Conservation (phyloP, 2,113 vertebrate genomes). For the Australoheros scitulus region DNA sequence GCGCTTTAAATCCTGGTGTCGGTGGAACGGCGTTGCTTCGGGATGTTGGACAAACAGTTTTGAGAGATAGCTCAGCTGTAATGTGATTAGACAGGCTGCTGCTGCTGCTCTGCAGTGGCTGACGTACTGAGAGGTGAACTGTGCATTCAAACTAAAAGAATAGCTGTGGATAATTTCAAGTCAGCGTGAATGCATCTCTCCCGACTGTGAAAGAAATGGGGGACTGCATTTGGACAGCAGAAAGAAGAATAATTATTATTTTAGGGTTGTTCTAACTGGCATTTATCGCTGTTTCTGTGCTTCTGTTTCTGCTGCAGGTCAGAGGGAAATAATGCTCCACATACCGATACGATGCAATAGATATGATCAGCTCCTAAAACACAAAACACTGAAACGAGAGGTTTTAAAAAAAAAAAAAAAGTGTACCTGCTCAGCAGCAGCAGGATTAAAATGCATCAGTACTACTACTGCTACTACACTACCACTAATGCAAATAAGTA, state of each 20-base stretch:
- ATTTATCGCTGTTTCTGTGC: neutral
- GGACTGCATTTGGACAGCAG: neutral
- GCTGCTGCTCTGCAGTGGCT: neutral
- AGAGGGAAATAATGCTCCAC: neutral
- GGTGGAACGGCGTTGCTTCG: neutral
- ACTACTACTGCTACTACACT: neutral
- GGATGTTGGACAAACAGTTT: neutral
- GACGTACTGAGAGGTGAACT: neutral
- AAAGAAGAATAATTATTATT: neutral
- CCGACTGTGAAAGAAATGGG: neutral
- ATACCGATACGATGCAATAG: neutral
- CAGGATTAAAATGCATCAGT: neutral
- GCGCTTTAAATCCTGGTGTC: constrained; percentile 26
- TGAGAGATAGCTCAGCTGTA: neutral
- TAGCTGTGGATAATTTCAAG: neutral
- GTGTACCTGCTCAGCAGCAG: neutral
- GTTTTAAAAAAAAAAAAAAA: neutral
- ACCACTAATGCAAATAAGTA: neutral
- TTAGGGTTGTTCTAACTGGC: neutral
- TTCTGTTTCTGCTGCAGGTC: neutral
- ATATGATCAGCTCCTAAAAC: neutral
- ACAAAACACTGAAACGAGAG: neutral
- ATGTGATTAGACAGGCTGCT: constrained; percentile 16
- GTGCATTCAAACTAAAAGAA: neutral
- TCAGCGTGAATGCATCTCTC: neutral